Evolutionary conservation across 1,140 invertebrate species (phyloP).

Genomic region (Drosophila mojavensis): DNA sequence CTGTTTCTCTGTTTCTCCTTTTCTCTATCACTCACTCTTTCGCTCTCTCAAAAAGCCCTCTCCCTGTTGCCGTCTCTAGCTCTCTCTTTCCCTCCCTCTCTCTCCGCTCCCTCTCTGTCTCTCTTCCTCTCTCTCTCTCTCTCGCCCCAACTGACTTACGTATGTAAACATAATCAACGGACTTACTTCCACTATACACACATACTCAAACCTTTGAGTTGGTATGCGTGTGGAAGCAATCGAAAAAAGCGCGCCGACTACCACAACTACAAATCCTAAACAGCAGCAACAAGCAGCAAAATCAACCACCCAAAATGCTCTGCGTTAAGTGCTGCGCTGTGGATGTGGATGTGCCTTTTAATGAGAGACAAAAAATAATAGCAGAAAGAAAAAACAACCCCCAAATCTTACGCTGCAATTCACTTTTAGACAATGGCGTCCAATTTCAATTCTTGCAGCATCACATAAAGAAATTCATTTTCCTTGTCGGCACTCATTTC

Average conservation of each 20-base stretch:
- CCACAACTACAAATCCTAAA: slow-evolving; percentile 45
- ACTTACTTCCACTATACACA: slow-evolving; percentile 17
- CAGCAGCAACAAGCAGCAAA: slow-evolving; percentile 21
- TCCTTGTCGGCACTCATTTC: slow-evolving; percentile 3
- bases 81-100: not conserved
- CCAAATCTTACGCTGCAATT: slow-evolving; percentile 43
- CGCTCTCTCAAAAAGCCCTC: not conserved
- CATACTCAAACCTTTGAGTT: not conserved
- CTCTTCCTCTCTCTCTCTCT: not conserved
- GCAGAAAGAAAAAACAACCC: slow-evolving; percentile 54
- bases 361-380: slow-evolving; percentile 38
- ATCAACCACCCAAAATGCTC: slow-evolving; percentile 42
- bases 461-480: slow-evolving; percentile 10
- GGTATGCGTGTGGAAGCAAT: slow-evolving; percentile 43
- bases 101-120: no score
- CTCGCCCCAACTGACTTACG: slow-evolving; percentile 18
- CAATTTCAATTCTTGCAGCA: slow-evolving; percentile 35
- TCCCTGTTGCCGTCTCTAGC: not conserved
- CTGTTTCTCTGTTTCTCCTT: slow-evolving; percentile 6
- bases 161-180: slow-evolving; percentile 39
- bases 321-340: not conserved
- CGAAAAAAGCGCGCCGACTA: slow-evolving; percentile 51
- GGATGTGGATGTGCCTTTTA: slow-evolving; percentile 41
- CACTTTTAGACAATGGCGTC: slow-evolving; percentile 61
- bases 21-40: not conserved